A percentile compares a stretch with the other conserved stretches of the same genome.
These are phyloP conservation scores for Heliconius hortense DNA, from an alignment of 2,888 invertebrate species.

Conservation along the genomic window DNA sequence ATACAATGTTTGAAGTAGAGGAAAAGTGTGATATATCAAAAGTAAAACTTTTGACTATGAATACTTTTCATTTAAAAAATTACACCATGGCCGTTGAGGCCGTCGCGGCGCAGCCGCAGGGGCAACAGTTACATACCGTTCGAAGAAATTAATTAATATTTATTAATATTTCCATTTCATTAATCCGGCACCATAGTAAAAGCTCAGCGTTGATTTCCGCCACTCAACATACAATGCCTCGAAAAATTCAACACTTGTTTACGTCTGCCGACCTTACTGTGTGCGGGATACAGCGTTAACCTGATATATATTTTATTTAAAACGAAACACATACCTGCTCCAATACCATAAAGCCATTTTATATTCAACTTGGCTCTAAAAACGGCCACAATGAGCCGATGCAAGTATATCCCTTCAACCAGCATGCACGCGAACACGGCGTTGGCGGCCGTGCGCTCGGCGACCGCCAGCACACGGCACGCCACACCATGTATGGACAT, in stretches of 20 bases:
- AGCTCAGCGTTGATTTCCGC: too few species aligned
- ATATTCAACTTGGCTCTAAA: slow-evolving; percentile 82
- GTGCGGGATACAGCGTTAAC: too few species aligned
- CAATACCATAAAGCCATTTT: slow-evolving; percentile 68
- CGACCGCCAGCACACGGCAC: slow-evolving; percentile 80
- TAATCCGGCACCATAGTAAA: too few species aligned
- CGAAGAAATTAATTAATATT: too few species aligned
- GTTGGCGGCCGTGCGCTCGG: slow-evolving; percentile 80
- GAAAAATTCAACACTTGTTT: too few species aligned
- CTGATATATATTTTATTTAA: not conserved
- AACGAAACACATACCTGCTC: slow-evolving; percentile 59
- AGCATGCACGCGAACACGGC: slow-evolving; percentile 87
- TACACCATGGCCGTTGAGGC: too few species aligned
- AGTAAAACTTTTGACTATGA: not conserved
- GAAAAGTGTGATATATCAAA: not conserved
- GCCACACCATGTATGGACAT: slow-evolving; percentile 76
- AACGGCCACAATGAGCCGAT: slow-evolving; percentile 85
- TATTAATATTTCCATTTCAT: too few species aligned
- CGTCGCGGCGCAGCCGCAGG: too few species aligned
- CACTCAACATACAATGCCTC: too few species aligned
- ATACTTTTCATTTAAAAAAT: too few species aligned
- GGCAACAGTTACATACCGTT: too few species aligned
- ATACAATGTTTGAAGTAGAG: not conserved
- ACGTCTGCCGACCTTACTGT: not conserved
- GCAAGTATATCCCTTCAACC: slow-evolving; percentile 84